Percentiles rank a stretch among this genome's conserved stretches.
phyloP scores from a whole-genome alignment of 2,888 invertebrate genomes.

The Spisula solida region DNA sequence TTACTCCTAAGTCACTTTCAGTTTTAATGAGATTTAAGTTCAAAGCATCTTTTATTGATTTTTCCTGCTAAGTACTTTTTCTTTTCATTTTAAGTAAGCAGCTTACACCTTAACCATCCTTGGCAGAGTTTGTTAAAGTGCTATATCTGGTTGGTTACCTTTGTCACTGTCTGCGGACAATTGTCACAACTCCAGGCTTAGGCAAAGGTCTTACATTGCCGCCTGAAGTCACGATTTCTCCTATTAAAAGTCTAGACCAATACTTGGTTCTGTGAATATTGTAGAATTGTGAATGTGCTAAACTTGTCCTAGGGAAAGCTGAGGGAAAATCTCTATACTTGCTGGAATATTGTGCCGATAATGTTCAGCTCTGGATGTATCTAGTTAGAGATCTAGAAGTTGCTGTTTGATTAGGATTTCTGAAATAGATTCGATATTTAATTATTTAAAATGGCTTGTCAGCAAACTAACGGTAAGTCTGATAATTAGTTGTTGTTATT shows the following conservation, averaged over 20 bases:
- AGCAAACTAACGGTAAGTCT: not conserved
- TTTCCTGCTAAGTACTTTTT: not conserved
- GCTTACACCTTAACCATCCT: not conserved
- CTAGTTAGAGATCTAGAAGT: not conserved
- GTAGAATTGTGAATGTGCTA: not conserved
- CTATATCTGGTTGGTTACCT: not conserved
- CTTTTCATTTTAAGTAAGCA: slow-evolving; percentile 1
- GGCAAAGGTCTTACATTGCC: not conserved
- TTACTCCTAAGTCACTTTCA: not conserved
- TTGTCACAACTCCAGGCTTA: not conserved
- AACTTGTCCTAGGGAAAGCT: not conserved
- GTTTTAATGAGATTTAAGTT: not conserved
- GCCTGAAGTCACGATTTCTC: not conserved
- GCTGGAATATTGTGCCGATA: not conserved
- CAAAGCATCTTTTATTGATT: not conserved
- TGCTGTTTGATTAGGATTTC: not conserved
- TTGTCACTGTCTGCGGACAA: not conserved
- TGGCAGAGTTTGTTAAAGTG: not conserved
- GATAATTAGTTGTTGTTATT: not conserved
- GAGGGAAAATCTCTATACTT: not conserved
- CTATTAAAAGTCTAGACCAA: slow-evolving; percentile 18
- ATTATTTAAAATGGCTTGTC: slow-evolving; percentile 12
- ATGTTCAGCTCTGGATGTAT: not conserved
- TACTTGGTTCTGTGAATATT: not conserved
- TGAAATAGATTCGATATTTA: not conserved